Evolutionary conservation across 2,113 vertebrate genomes (phyloP).

Genomic region (Neogobius melanostomus): DNA sequence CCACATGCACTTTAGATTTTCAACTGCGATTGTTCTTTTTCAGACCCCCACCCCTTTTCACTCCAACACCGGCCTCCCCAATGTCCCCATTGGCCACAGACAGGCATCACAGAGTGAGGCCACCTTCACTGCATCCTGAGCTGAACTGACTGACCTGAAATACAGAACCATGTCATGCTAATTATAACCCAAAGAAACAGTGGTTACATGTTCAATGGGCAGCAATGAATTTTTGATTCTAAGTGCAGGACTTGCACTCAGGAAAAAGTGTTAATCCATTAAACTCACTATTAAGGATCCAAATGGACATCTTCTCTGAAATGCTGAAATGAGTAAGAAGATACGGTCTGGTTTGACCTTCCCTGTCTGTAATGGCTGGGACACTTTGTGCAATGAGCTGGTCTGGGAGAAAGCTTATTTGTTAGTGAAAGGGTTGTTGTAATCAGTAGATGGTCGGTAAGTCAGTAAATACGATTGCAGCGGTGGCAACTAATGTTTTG

Average conservation of each 20-base stretch:
- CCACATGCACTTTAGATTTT: background rate
- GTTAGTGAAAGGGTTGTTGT: background rate
- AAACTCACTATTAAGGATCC: background rate
- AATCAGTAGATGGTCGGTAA: background rate
- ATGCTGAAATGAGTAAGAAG: background rate
- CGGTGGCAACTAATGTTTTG: background rate
- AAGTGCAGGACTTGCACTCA: constrained; percentile 10
- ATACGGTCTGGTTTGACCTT: background rate
- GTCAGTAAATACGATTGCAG: background rate
- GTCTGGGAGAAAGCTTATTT: background rate
- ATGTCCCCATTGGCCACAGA: constrained; percentile 34
- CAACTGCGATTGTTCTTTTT: background rate
- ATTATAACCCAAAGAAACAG: constrained; percentile 5
- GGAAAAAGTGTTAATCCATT: background rate
- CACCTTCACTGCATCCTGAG: constrained; percentile 45
- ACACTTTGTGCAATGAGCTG: background rate
- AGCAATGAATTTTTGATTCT: background rate
- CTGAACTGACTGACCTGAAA: constrained; percentile 18
- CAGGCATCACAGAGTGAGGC: constrained; percentile 28
- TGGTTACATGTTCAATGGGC: background rate
- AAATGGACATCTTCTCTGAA: background rate
- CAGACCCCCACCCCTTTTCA: constrained; percentile 41
- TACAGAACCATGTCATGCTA: too few relatives aligned
- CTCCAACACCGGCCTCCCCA: constrained; percentile 39
- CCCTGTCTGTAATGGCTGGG: background rate